These are phyloP conservation scores for Aleadryas rufinucha DNA, from an alignment of 2,113 vertebrate genomes.

Conservation along the genomic window DNA sequence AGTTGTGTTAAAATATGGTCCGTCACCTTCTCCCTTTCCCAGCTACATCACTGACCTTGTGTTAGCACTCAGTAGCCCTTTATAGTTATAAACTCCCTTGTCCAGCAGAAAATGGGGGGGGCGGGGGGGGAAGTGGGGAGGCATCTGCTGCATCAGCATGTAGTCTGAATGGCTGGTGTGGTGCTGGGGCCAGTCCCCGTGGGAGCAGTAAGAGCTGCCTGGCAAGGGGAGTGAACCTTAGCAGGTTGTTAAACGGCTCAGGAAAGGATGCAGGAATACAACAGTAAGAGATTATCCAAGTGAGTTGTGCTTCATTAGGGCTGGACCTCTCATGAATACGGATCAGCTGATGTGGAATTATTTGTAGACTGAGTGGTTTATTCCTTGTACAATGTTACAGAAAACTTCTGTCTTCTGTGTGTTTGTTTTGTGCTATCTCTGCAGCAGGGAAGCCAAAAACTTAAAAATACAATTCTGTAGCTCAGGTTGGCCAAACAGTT, in stretches of 20 bases:
- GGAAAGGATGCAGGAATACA: background rate
- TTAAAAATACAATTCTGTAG: background rate
- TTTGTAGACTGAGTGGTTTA: background rate
- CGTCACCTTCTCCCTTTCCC: background rate
- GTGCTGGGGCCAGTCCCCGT: background rate
- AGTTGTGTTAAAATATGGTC: background rate
- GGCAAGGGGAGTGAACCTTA: background rate
- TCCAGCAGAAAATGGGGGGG: background rate
- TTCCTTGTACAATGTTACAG: background rate
- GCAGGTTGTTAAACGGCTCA: background rate
- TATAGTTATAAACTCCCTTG: background rate
- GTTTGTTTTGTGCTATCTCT: background rate
- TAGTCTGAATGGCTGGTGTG: background rate
- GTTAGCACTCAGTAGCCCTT: background rate
- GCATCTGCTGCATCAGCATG: background rate
- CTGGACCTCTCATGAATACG: background rate
- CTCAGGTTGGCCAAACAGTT: background rate
- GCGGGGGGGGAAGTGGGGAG: accelerated
- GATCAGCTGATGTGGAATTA: background rate
- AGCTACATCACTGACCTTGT: background rate
- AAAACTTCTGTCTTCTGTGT: background rate
- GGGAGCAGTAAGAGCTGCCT: background rate
- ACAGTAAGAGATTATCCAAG: background rate
- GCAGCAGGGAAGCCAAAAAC: background rate
- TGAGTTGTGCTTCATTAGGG: background rate